These are phyloP conservation scores for Platerodrilus igneus DNA, from an alignment of 2,888 invertebrate species.

Conservation along the genomic window DNA sequence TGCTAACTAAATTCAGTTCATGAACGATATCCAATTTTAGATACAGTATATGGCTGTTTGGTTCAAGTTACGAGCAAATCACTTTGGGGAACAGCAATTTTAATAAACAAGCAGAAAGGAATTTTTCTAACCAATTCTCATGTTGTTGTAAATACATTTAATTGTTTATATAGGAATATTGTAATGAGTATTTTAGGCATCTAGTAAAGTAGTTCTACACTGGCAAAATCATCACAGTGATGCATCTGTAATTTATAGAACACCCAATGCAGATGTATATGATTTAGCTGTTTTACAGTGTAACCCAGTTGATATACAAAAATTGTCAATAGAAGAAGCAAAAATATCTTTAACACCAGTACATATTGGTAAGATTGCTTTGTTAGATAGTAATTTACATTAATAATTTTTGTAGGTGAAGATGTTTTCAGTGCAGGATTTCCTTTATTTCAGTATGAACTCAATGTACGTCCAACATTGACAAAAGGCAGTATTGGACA, in stretches of 20 bases:
- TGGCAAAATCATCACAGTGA: conserved; percentile 26
- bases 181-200: neutral
- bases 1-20: too few species aligned
- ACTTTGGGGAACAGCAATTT: conserved; percentile 58
- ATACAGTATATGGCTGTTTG: conserved; percentile 50
- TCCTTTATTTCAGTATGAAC: conserved; percentile 52
- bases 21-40: conserved; percentile 48
- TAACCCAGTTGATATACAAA: conserved; percentile 44
- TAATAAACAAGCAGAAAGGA: conserved; percentile 49
- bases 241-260: conserved; percentile 51
- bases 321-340: conserved; percentile 39
- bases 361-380: conserved; percentile 15
- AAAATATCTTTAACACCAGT: conserved; percentile 8
- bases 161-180: neutral
- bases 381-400: neutral
- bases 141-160: conserved; percentile 48
- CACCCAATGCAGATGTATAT: conserved; percentile 48
- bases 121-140: conserved; percentile 59
- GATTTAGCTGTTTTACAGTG: conserved; percentile 51
- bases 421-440: conserved; percentile 55
- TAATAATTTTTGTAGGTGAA: conserved; percentile 48
- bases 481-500: conserved; percentile 55
- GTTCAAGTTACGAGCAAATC: conserved; percentile 55
- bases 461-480: conserved; percentile 50
- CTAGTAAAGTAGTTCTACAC: conserved; percentile 7